These are phyloP conservation scores for Solen grandis DNA, from an alignment of 1,140 invertebrate genomes.

Conservation along the genomic window DNA sequence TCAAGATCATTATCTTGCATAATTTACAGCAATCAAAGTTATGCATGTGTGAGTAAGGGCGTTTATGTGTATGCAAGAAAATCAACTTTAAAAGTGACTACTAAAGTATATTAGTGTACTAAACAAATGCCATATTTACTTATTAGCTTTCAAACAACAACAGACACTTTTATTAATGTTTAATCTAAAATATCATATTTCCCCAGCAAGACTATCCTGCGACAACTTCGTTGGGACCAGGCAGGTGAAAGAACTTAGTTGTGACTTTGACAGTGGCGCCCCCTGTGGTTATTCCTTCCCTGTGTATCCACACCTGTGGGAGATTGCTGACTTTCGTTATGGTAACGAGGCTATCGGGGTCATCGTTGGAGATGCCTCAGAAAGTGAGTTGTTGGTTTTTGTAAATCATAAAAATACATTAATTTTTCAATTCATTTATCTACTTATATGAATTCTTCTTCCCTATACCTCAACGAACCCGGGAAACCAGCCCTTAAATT, in stretches of 20 bases:
- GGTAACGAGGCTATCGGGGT: constrained; percentile 20
- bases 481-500: background rate
- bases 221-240: background rate
- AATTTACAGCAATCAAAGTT: too few relatives aligned
- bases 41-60: too few relatives aligned
- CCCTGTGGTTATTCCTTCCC: constrained; percentile 11
- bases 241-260: constrained; percentile 2
- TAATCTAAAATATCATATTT: too few relatives aligned
- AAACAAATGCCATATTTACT: background rate
- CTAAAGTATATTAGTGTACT: background rate
- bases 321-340: constrained; percentile 14
- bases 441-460: background rate
- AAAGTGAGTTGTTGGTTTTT: background rate
- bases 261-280: constrained; percentile 37
- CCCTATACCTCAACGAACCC: background rate
- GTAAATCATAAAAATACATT: background rate
- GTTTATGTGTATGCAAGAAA: background rate
- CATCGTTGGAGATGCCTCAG: constrained; percentile 7
- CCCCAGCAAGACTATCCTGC: constrained; percentile 24
- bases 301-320: constrained; percentile 36
- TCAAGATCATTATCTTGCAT: too few relatives aligned
- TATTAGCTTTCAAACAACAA: background rate
- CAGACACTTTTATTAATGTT: constrained; percentile 2
- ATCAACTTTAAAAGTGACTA: background rate
- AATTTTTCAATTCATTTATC: background rate